These are phyloP conservation scores for Graphium colonna DNA, from an alignment of 2,888 invertebrate genomes.

Conservation along the genomic window DNA sequence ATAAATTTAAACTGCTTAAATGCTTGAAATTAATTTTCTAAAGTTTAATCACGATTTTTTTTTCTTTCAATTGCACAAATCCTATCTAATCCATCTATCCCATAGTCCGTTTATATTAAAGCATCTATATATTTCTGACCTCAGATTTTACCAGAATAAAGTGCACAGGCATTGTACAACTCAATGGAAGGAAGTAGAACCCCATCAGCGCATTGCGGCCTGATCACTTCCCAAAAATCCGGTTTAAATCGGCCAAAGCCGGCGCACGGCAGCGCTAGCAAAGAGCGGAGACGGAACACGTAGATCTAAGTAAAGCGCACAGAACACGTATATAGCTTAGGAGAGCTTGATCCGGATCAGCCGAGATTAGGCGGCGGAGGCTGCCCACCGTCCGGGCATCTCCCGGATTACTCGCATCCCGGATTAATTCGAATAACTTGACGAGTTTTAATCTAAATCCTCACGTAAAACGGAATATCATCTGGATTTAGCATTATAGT, in stretches of 20 bases:
- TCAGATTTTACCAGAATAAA: too few species aligned
- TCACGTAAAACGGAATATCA: constrained; percentile 1
- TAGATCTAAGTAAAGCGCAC: constrained; percentile 33
- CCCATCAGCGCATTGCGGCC: background rate
- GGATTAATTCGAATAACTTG: constrained; percentile 74
- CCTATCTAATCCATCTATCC: too few species aligned
- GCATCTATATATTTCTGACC: too few species aligned
- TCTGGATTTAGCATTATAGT: too few species aligned
- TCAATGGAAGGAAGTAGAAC: background rate
- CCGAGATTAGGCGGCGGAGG: constrained; percentile 68
- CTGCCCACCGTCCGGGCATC: constrained; percentile 72
- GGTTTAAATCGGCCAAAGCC: constrained; percentile 15
- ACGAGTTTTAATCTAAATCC: constrained; percentile 43
- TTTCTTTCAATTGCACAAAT: too few species aligned
- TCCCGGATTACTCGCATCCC: constrained; percentile 72
- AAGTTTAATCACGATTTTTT: too few species aligned
- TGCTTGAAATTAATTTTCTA: too few species aligned
- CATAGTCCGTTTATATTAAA: too few species aligned
- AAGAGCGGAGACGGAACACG: constrained; percentile 42
- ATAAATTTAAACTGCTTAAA: too few species aligned
- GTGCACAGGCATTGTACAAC: too few species aligned
- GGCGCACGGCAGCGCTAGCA: constrained; percentile 36
- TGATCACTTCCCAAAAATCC: constrained; percentile 5
- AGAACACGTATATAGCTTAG: constrained; percentile 52
- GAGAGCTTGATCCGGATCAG: constrained; percentile 67